Percentiles rank a stretch among this genome's conserved stretches.
These are phyloP conservation scores for Platynereis dumerilii DNA, from an alignment of 2,888 invertebrate species.

Conservation along the genomic window DNA sequence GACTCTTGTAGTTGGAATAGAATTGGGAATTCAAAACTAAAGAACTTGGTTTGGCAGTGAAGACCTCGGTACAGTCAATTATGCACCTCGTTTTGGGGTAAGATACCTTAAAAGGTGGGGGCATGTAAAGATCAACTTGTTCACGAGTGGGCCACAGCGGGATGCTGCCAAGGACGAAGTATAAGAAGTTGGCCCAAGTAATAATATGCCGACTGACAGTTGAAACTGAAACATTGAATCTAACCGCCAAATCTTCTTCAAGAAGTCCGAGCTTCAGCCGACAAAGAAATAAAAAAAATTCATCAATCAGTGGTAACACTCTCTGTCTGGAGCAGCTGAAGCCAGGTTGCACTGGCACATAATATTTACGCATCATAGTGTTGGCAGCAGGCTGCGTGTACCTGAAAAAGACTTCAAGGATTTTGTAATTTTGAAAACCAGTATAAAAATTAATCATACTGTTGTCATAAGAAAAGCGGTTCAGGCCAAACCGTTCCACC, in stretches of 20 bases:
- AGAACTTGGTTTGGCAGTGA: constrained; percentile 31
- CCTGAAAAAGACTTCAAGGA: no score
- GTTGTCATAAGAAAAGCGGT: no score
- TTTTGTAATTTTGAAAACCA: no score
- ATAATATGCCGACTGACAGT: not conserved
- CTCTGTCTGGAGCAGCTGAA: not conserved
- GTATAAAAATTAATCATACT: no score
- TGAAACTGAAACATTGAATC: not conserved
- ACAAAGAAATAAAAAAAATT: not conserved
- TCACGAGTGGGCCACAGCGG: not conserved
- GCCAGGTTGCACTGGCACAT: no score
- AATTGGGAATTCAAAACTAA: constrained; percentile 24
- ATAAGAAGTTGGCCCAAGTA: constrained; percentile 8
- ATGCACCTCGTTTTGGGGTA: constrained; percentile 33
- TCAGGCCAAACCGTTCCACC: no score
- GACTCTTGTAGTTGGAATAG: constrained; percentile 34
- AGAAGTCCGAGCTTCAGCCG: not conserved
- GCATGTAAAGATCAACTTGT: constrained; percentile 22
- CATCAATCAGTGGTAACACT: not conserved
- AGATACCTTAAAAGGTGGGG: constrained; percentile 23
- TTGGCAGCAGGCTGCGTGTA: no score
- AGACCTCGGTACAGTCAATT: constrained; percentile 40
- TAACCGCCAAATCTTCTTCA: not conserved
- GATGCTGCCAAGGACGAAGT: not conserved
- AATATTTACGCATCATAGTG: no score